Evolutionary conservation across 2,113 vertebrate genomes (phyloP), one percentile per base, ranked within the genome.

Genomic region (Meles meles): DNA sequence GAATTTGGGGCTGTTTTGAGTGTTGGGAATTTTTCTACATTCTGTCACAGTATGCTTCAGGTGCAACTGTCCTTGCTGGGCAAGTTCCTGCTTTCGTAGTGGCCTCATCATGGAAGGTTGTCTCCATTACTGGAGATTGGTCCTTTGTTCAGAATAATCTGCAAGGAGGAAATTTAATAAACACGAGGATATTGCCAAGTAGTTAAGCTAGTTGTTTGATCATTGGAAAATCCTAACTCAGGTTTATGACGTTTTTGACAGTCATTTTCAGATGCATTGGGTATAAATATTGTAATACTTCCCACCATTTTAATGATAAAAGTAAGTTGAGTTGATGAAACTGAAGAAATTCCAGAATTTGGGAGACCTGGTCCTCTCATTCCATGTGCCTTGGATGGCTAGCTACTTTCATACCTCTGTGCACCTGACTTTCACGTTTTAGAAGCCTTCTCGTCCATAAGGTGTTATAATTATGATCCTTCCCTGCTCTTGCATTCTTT

Each of bases 81-180:
- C 29, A 18, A 86, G 8, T 8, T 72, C 13, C 65, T 87, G 31
- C 80, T 17, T 93, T 69, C 18, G 39, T 65, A 42, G 10, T 55
- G 34, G 15, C 61, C 37, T n/a, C 55, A 7, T 74, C 14, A 15
- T 81, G 82, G 74, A 76, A 80, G 87, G 31, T 81, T 47, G 20
- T 71, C 12, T 69, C 21, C 65, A 0, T 55, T n/a, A 85, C 39
- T 79, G 84, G 49, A 29, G 27, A 52, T 67, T 89, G 52, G 47
- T 29, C 82, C 11, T 94, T 90, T 65, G 61, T 88, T 86, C 67
- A 86, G 59, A 93, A 74, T 49, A 79, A 94, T 47, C 65, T 88
- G 8, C 63, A 93, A 90, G 29, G n/a, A 74, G 69, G 44, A 71
- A 87, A 85, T 82, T 69, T 96, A 81, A 49, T 94, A 59, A 92